Evolutionary conservation across 2,888 invertebrate species (phyloP).

Genomic region (Lamellibrachia satsuma): DNA sequence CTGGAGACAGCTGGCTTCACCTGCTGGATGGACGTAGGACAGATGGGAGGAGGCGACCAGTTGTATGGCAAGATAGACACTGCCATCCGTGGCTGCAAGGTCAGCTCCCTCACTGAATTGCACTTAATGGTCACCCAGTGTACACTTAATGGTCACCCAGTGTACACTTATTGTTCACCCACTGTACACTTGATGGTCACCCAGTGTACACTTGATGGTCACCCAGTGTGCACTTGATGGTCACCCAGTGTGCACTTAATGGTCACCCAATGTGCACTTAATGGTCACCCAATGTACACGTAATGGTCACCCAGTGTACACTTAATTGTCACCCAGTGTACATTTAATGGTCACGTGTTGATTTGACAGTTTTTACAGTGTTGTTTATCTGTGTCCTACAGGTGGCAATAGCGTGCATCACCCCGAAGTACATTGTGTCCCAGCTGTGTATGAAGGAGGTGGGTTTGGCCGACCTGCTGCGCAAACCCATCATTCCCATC

Average conservation of each 20-base stretch:
- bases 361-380: no score
- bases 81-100: constrained; percentile 65
- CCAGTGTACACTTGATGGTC: no score
- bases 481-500: constrained; percentile 67
- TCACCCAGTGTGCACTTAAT: neutral
- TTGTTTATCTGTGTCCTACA: constrained; percentile 32
- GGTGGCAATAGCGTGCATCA: constrained; percentile 63
- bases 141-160: neutral
- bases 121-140: neutral
- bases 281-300: no score
- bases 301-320: no score
- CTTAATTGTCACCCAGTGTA: no score
- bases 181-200: no score
- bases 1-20: constrained; percentile 65
- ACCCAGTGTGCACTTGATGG: no score
- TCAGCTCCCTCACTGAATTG: constrained; percentile 35
- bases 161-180: no score
- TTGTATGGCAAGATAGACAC: constrained; percentile 65
- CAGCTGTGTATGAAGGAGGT: constrained; percentile 65
- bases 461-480: constrained; percentile 65
- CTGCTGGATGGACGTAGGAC: constrained; percentile 68
- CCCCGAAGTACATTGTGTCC: constrained; percentile 66
- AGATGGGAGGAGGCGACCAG: constrained; percentile 66
- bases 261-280: neutral
- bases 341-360: no score